Evolutionary conservation across 2,797 vertebrate species (phyloP).

Genomic region (Chelonia mydas): DNA sequence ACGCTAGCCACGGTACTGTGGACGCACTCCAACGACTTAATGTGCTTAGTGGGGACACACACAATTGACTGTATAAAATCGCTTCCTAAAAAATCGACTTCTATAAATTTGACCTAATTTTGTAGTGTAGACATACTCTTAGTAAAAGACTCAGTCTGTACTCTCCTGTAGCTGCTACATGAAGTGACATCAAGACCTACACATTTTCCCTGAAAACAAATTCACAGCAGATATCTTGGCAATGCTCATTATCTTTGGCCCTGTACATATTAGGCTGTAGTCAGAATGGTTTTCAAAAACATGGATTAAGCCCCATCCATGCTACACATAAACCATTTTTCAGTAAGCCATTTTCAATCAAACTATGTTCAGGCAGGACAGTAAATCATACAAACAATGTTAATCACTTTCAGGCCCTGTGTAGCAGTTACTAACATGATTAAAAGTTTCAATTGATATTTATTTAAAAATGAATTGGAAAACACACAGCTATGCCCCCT

Average conservation of each 20-base stretch:
- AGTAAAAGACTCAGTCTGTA: background rate
- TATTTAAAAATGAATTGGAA: conserved; percentile 12
- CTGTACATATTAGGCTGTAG: conserved; percentile 65
- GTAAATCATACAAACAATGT: conserved; percentile 67
- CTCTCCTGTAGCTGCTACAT: background rate
- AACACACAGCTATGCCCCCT: background rate
- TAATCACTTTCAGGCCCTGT: conserved; percentile 55
- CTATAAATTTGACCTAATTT: too few species aligned
- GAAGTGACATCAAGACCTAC: background rate
- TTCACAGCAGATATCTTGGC: conserved; percentile 54
- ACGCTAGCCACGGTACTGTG: too few species aligned
- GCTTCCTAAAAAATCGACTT: too few species aligned
- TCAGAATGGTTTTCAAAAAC: conserved; percentile 65
- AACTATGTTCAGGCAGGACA: conserved; percentile 40
- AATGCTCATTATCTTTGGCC: conserved; percentile 41
- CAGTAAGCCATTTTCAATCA: conserved; percentile 54
- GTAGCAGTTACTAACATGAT: conserved; percentile 24
- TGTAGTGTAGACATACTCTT: too few species aligned
- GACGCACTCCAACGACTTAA: too few species aligned
- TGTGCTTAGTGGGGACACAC: too few species aligned
- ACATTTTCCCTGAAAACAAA: conserved; percentile 25
- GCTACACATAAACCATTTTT: conserved; percentile 47
- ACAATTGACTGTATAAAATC: too few species aligned
- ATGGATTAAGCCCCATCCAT: background rate
- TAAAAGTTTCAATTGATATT: background rate